Base-by-base conservation (phyloP, 1,140 invertebrate species). In the Diprion similis region DNA sequence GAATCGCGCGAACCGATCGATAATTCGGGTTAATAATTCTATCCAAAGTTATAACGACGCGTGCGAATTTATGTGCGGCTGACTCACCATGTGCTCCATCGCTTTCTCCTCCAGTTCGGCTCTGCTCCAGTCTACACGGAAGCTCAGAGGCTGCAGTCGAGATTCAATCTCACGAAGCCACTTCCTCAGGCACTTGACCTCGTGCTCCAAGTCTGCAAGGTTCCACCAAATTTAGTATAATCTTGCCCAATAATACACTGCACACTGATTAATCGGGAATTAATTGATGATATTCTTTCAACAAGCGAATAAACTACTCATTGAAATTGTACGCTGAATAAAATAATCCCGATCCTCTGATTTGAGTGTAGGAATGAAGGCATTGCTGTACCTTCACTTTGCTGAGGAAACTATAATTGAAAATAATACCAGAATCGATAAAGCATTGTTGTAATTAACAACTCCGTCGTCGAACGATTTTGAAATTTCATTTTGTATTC, bases 11-110 rank as follows among this genome's bases (percentile, higher is more conserved):
- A 37, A 3, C 24, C 24, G 24, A 37, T 3, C 24, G 6, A 37
- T 37, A 37, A 37, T 37, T 37, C 24, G 24, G 24, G 24, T 37
- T 3, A 37, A 37, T 37, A 37, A 37, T 37, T 37, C 24, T 37
- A 37, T 37, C 24, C 24, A 37, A 37, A 37, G 24, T 37, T 37
- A 37, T 37, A 37, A 24, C 24, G 24, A 24, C 24, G 24, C 24
- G 6, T 6, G 24, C 24, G 24, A 24, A 37, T 6, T 37, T 37
- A 37, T 37, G 6, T 37, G 6, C 24, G 24, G 24, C 24, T 37
- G 24, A 87, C 89, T 89, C 82, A 94, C 93, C 92, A 92, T 91
- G 84, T 93, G 90, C 83, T 93, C 92, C 71, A 90, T 88, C 76
- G 92, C 90, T 80, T 92, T 93, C 79, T 92, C 89, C 80, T 92